Percentiles rank a stretch among this genome's conserved stretches.
phyloP scores from a whole-genome alignment of 2,797 vertebrate genomes.

The Rhodeus uyekii region DNA sequence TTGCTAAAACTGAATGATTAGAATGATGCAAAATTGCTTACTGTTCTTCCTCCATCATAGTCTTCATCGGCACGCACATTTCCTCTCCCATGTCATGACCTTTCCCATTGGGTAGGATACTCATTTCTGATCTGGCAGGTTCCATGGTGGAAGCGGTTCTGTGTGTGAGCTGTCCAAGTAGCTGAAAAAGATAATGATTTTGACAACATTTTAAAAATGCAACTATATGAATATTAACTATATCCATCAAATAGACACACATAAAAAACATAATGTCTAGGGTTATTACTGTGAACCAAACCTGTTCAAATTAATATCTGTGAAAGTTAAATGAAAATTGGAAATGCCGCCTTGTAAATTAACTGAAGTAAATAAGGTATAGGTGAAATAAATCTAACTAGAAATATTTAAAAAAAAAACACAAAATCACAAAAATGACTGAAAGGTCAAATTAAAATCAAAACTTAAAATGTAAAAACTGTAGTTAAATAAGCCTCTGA shows the following conservation, averaged over 20 bases:
- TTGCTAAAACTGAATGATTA: background rate
- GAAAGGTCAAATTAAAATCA: background rate
- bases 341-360: background rate
- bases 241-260: too few species aligned
- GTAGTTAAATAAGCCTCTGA: background rate
- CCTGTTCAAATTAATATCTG: background rate
- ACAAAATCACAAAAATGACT: too few species aligned
- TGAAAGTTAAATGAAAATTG: background rate
- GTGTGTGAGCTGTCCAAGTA: conserved; percentile 37
- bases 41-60: conserved; percentile 72
- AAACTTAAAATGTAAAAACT: background rate
- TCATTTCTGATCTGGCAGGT: conserved; percentile 84
- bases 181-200: conserved; percentile 16
- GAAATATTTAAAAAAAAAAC: background rate
- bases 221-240: background rate
- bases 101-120: conserved; percentile 90
- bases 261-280: background rate
- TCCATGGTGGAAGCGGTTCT: conserved; percentile 73
- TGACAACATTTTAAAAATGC: background rate
- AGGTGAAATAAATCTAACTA: background rate
- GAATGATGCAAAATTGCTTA: conserved; percentile 65
- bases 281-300: background rate
- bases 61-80: conserved; percentile 68
- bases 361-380: background rate
- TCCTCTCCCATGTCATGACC: conserved; percentile 69